These are phyloP conservation scores for Brachionus sp. DNA, from an alignment of 1,140 invertebrate species.

Conservation along the genomic window DNA sequence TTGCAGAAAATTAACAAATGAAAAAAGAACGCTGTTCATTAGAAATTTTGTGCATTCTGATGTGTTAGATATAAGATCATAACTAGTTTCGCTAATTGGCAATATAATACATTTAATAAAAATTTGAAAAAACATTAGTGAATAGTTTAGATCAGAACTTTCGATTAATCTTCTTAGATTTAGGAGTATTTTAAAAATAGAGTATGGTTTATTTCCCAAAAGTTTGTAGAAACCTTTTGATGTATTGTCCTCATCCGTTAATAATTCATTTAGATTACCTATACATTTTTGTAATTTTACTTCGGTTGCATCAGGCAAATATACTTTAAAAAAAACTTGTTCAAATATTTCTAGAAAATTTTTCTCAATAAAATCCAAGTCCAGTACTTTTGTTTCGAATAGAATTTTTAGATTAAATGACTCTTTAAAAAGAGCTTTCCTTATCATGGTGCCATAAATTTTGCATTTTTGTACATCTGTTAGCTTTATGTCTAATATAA, in stretches of 20 bases:
- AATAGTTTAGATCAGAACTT: background rate
- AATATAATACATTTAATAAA: background rate
- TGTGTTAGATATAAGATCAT: background rate
- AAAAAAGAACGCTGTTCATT: background rate
- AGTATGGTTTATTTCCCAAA: background rate
- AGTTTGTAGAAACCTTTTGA: background rate
- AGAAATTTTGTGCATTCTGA: background rate
- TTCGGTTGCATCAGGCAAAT: background rate
- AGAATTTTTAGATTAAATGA: background rate
- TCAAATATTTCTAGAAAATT: conserved; percentile 1
- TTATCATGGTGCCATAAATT: background rate
- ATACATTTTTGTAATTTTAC: background rate
- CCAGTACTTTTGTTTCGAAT: background rate
- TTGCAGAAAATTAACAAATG: background rate
- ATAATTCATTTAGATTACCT: background rate
- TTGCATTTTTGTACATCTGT: background rate
- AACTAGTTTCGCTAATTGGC: background rate
- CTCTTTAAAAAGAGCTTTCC: background rate
- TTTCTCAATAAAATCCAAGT: background rate
- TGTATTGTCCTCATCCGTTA: background rate
- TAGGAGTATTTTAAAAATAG: background rate
- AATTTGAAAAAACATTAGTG: background rate
- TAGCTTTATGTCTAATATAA: background rate
- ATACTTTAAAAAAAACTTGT: background rate
- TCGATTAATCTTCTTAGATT: background rate